Percentiles rank a stretch among this genome's conserved stretches.
Evolutionary conservation across 2,797 vertebrate species (phyloP).

Genomic region (Gadopsis bispinosus): DNA sequence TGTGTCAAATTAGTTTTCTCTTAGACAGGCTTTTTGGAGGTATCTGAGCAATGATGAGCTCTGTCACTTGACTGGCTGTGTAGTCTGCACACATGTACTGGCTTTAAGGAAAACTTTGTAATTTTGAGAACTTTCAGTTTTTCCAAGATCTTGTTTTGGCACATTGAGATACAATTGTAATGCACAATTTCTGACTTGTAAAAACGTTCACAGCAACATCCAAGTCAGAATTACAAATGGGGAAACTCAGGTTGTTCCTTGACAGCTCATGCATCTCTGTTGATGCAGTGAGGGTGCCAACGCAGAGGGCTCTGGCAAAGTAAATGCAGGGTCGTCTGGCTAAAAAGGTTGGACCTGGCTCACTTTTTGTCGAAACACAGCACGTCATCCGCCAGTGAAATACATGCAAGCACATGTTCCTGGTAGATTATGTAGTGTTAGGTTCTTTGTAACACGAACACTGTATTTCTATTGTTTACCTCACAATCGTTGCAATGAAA

Average conservation of each 20-base stretch:
- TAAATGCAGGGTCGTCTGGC: not conserved
- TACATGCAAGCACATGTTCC: not conserved
- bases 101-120: slow-evolving; percentile 10
- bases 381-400: not conserved
- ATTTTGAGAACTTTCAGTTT: not conserved
- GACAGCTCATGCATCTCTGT: slow-evolving; percentile 14
- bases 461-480: not conserved
- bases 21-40: slow-evolving; percentile 57
- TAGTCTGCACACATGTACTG: slow-evolving; percentile 21
- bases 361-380: not conserved
- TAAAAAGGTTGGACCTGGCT: not conserved
- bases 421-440: not conserved
- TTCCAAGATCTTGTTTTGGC: not conserved
- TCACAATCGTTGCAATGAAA: not conserved
- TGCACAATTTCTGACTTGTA: slow-evolving; percentile 7
- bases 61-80: slow-evolving; percentile 28
- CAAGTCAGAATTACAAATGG: not conserved
- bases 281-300: not conserved
- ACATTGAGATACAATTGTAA: slow-evolving; percentile 11
- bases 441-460: not conserved
- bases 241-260: not conserved
- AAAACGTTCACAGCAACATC: not conserved
- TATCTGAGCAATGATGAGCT: slow-evolving; percentile 50
- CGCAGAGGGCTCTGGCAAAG: not conserved
- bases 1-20: slow-evolving; percentile 82